These are phyloP conservation scores for Tokudaia tokunoshimensis DNA, from an alignment of 2,797 vertebrate genomes.

Conservation along the genomic window DNA sequence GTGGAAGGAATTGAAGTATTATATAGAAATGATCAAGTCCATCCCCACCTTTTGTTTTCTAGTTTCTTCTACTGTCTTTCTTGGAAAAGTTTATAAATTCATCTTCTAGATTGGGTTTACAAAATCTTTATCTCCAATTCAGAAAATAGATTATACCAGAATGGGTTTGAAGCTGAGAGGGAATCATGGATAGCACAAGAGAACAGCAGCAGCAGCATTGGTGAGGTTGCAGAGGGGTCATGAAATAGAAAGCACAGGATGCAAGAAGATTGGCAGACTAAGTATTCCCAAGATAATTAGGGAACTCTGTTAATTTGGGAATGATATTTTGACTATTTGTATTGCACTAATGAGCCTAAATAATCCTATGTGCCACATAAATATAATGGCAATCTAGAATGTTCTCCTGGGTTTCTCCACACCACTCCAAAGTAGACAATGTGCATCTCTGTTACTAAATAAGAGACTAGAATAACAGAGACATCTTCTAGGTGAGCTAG, in stretches of 20 bases:
- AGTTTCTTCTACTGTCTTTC: background rate
- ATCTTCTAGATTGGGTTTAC: background rate
- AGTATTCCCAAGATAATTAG: background rate
- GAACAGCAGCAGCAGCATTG: background rate
- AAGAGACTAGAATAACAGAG: background rate
- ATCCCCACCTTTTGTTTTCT: background rate
- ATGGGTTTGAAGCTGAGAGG: background rate
- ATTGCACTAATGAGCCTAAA: background rate
- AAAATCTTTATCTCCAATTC: background rate
- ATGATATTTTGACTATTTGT: constrained; percentile 31
- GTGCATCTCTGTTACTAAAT: background rate
- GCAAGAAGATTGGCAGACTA: background rate
- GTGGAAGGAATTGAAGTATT: background rate
- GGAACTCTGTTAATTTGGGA: background rate
- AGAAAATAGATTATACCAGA: background rate
- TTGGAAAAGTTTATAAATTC: background rate
- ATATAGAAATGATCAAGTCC: background rate
- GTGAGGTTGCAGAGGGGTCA: background rate
- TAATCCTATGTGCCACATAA: background rate
- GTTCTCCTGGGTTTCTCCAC: background rate
- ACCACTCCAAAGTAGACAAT: background rate
- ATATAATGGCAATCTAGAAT: constrained; percentile 27
- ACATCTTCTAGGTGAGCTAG: background rate
- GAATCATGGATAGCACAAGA: background rate
- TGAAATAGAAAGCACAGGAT: background rate